These are phyloP conservation scores for Drosophila merina DNA, from an alignment of 2,888 invertebrate species.

Conservation along the genomic window DNA sequence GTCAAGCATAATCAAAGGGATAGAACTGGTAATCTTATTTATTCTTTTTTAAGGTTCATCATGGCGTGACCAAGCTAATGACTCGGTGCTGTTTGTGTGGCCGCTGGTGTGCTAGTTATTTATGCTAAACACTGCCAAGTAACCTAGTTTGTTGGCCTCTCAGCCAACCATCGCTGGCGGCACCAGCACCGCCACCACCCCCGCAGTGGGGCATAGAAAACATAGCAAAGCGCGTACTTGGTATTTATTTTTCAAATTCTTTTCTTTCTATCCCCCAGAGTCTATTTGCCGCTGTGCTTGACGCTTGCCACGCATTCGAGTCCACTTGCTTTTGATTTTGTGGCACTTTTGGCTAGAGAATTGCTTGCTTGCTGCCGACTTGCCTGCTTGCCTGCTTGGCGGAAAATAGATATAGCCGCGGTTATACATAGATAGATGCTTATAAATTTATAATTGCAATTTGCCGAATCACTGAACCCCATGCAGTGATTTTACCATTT, in stretches of 20 bases:
- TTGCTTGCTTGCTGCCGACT: conserved; percentile 4
- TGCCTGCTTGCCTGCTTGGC: background rate
- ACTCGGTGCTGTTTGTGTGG: conserved; percentile 19
- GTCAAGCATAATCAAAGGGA: too few species aligned
- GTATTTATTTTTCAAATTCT: conserved; percentile 49
- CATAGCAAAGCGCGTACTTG: conserved; percentile 68
- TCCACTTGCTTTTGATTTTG: conserved; percentile 45
- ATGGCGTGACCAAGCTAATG: conserved; percentile 55
- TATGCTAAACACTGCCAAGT: conserved; percentile 74
- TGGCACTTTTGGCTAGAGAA: conserved; percentile 42
- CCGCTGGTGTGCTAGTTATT: conserved; percentile 64
- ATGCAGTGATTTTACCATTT: background rate
- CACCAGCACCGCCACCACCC: background rate
- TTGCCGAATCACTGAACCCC: conserved; percentile 43
- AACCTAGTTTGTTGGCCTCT: conserved; percentile 65
- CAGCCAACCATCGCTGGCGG: conserved; percentile 8
- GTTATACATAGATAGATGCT: conserved; percentile 32
- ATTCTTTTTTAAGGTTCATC: conserved; percentile 25
- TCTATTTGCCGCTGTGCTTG: background rate
- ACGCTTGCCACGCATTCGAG: conserved; percentile 52
- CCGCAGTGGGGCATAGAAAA: conserved; percentile 49
- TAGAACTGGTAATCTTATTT: background rate
- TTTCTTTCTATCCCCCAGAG: conserved; percentile 10
- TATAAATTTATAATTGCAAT: conserved; percentile 45
- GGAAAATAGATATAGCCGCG: conserved; percentile 13